A percentile compares a stretch with the other conserved stretches of the same genome.
Evolutionary conservation across 2,888 invertebrate genomes (phyloP).

Genomic region (Stegophylla sp.): DNA sequence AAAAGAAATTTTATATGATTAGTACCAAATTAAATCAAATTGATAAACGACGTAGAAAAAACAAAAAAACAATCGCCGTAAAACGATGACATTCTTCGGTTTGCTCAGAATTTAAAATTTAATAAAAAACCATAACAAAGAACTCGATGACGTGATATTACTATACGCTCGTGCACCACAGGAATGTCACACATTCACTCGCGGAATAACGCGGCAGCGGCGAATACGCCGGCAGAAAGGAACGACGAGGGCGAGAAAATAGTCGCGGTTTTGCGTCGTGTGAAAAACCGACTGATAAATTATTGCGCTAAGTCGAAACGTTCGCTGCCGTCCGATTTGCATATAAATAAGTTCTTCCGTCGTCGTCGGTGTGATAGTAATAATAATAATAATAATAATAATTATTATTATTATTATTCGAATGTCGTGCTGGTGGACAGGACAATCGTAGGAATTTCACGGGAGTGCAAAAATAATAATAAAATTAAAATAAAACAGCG

Average conservation of each 20-base stretch:
- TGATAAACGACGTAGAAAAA: too few species aligned
- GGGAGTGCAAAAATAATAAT: conserved; percentile 29
- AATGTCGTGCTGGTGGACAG: conserved; percentile 21
- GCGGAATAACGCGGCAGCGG: conserved; percentile 5
- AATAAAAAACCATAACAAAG: too few species aligned
- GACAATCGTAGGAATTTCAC: conserved; percentile 37
- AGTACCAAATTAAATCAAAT: too few species aligned
- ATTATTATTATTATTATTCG: conserved; percentile 35
- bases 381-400: conserved; percentile 34
- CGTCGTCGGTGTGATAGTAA: neutral
- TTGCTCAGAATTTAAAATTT: too few species aligned
- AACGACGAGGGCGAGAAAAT: conserved; percentile 23
- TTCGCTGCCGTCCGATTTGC: conserved; percentile 29
- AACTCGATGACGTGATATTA: too few species aligned
- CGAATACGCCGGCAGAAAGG: neutral
- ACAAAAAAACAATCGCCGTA: too few species aligned
- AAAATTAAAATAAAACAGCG: conserved; percentile 24
- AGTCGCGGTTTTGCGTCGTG: conserved; percentile 24
- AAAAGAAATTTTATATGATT: too few species aligned
- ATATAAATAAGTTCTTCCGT: conserved; percentile 39
- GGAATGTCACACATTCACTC: conserved; percentile 10
- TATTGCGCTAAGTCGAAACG: conserved; percentile 20
- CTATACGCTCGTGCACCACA: neutral
- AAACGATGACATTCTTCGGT: too few species aligned
- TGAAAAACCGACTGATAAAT: conserved; percentile 46